phyloP scores from a whole-genome alignment of 2,797 vertebrate genomes.

The Trachurus trachurus region DNA sequence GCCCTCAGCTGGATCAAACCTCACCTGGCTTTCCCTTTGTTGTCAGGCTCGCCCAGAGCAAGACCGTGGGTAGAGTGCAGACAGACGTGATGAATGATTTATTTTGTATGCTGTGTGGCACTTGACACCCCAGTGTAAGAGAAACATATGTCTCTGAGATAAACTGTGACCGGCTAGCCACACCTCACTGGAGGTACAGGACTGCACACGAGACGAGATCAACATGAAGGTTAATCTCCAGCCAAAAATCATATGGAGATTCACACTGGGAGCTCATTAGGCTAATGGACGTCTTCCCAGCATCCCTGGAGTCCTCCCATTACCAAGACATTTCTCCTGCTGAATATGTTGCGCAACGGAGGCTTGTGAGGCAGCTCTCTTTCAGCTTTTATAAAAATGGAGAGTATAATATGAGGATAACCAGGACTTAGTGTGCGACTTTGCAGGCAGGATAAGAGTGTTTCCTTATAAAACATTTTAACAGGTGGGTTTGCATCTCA shows the following conservation, averaged over 20 bases:
- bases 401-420: slow-evolving; percentile 13
- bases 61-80: slow-evolving; percentile 29
- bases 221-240: slow-evolving; percentile 21
- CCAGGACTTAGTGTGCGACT: slow-evolving; percentile 1
- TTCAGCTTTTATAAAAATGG: slow-evolving; percentile 18
- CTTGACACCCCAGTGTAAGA: slow-evolving; percentile 52
- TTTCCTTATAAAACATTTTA: no score
- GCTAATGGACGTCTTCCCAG: slow-evolving; percentile 29
- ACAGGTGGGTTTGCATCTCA: no score
- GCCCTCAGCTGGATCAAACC: slow-evolving; percentile 40
- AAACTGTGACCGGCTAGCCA: slow-evolving; percentile 27
- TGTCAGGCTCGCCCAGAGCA: slow-evolving; percentile 38
- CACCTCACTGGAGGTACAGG: slow-evolving; percentile 22
- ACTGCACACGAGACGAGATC: slow-evolving; percentile 34
- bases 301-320: slow-evolving; percentile 25
- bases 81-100: slow-evolving; percentile 69
- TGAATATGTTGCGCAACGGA: slow-evolving; percentile 15
- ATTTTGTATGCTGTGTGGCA: slow-evolving; percentile 55
- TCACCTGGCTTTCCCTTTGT: slow-evolving; percentile 54
- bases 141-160: slow-evolving; percentile 44
- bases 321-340: slow-evolving; percentile 12
- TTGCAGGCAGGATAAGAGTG: not conserved
- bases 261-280: slow-evolving; percentile 55
- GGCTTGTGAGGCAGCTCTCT: slow-evolving; percentile 5
- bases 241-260: slow-evolving; percentile 12